Evolutionary conservation across 2,888 invertebrate genomes (phyloP).

Genomic region (Diplazon laetatorius): DNA sequence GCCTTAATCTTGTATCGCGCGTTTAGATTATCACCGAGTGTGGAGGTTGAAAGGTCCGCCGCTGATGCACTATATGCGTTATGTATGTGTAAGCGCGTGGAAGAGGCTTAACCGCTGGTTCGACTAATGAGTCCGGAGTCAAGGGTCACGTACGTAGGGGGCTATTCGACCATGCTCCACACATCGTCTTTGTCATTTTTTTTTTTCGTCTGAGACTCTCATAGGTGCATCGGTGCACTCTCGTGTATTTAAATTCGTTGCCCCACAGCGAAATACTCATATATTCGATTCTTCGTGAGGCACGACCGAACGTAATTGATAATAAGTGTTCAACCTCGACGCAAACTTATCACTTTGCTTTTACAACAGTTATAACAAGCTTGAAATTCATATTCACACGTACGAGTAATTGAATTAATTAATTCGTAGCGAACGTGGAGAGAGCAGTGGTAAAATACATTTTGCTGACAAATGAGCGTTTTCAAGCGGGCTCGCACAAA

Average conservation of each 20-base stretch:
- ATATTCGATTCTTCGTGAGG: background rate
- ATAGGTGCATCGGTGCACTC: background rate
- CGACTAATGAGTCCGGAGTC: conserved; percentile 52
- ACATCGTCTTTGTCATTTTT: background rate
- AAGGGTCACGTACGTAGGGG: conserved; percentile 38
- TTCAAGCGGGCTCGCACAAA: too few species aligned
- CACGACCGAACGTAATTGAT: conserved; percentile 7
- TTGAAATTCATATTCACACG: background rate
- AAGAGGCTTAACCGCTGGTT: conserved; percentile 23
- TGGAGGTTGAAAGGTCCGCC: conserved; percentile 52
- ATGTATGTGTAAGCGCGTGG: conserved; percentile 10
- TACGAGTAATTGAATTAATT: background rate
- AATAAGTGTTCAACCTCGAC: too few species aligned
- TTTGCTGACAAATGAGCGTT: too few species aligned
- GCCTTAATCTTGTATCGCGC: conserved; percentile 63
- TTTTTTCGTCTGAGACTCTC: conserved; percentile 1
- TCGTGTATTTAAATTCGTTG: background rate
- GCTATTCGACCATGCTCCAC: conserved; percentile 16
- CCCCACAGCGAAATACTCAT: background rate
- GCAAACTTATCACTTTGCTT: background rate
- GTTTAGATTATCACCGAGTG: conserved; percentile 58
- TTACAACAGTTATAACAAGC: too few species aligned
- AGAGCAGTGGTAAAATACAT: too few species aligned
- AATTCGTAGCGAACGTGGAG: too few species aligned
- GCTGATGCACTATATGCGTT: conserved; percentile 20